phyloP scores from a whole-genome alignment of 2,797 vertebrate genomes.

The Euphonia xanthogaster region DNA sequence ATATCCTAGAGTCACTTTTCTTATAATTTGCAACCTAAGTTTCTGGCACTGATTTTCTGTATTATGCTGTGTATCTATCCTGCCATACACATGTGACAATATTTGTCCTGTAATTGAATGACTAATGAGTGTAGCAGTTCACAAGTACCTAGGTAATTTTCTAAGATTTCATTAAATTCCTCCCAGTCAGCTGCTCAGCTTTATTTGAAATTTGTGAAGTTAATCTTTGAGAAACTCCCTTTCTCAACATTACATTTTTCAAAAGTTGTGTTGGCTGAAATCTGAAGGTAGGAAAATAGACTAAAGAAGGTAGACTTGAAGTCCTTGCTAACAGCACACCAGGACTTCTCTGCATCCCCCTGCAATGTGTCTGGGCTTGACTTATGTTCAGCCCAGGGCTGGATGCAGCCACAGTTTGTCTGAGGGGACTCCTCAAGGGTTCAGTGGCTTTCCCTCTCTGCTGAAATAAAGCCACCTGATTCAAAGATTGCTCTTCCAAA shows the following conservation, averaged over 20 bases:
- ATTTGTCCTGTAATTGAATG: neutral
- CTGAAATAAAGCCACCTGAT: neutral
- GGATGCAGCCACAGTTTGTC: neutral
- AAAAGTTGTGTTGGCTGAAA: neutral
- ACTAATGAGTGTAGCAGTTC: neutral
- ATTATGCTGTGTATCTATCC: neutral
- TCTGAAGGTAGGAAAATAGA: neutral
- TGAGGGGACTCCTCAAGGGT: neutral
- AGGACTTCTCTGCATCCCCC: neutral
- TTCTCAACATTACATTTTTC: neutral
- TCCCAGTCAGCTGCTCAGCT: neutral
- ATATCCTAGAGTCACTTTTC: neutral
- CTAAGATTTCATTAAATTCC: neutral
- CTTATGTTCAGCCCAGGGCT: neutral
- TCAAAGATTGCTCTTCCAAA: neutral
- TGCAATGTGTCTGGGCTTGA: neutral
- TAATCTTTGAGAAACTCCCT: neutral
- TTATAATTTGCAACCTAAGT: neutral
- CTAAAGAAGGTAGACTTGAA: neutral
- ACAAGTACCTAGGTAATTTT: neutral
- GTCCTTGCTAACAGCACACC: neutral
- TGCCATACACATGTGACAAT: neutral
- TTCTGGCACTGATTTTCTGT: neutral
- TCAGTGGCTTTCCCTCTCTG: neutral
- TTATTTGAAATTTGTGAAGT: neutral